Conservation (phyloP, 2,113 vertebrate genomes). For the Takifugu flavidus region DNA sequence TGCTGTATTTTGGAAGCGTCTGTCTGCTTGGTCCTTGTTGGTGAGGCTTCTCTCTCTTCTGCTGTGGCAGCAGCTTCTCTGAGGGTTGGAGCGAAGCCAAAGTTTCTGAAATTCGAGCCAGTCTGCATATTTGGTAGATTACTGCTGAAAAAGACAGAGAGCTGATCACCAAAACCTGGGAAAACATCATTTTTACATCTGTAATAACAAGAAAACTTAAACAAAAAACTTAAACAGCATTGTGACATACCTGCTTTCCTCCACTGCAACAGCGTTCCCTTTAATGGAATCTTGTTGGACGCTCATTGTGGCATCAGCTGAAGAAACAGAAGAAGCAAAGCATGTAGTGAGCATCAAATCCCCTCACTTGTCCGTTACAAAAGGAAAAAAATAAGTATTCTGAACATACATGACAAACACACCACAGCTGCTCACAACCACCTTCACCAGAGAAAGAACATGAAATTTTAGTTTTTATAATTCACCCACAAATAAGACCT, state of each 20-base stretch:
- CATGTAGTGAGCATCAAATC: slow-evolving; percentile 1
- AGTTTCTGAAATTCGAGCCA: slow-evolving; percentile 3
- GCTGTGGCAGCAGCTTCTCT: slow-evolving; percentile 18
- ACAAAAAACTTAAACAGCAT: too few relatives aligned
- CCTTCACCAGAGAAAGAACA: background rate
- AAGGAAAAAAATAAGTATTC: slow-evolving; percentile 1
- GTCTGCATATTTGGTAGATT: background rate
- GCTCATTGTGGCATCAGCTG: slow-evolving; percentile 41
- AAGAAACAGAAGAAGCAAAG: slow-evolving; percentile 14
- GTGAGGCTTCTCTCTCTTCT: background rate
- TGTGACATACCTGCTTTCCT: too few relatives aligned
- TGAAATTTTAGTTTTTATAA: too few relatives aligned
- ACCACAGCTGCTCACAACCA: too few relatives aligned
- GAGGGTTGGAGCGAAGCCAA: background rate
- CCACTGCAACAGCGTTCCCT: slow-evolving; percentile 13
- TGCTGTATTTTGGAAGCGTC: too few relatives aligned
- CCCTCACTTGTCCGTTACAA: background rate
- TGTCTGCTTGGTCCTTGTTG: slow-evolving; percentile 3
- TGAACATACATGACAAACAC: too few relatives aligned
- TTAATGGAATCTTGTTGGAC: slow-evolving; percentile 5
- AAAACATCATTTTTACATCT: too few relatives aligned
- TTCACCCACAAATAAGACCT: too few relatives aligned
- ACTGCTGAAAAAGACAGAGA: background rate
- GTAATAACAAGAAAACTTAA: too few relatives aligned
- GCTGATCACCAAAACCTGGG: background rate